phyloP scores from a whole-genome alignment of 1,140 invertebrate genomes.

The Dendroctonus valens region DNA sequence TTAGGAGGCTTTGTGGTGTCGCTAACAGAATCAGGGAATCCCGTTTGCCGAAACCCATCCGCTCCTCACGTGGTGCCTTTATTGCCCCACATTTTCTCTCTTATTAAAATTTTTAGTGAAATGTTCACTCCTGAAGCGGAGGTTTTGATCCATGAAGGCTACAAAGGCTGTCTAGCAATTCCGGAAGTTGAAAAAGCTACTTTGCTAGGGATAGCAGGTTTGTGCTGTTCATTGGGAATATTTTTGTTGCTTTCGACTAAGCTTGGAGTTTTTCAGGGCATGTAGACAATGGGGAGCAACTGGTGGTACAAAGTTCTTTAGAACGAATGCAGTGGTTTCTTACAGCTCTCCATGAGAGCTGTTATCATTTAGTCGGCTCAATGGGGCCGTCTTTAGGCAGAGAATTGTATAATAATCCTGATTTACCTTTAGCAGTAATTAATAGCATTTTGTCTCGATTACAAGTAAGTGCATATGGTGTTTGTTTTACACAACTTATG shows the following conservation, averaged over 20 bases:
- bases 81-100: conserved; percentile 71
- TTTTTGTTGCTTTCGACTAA: neutral
- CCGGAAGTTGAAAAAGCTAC: conserved; percentile 68
- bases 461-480: conserved; percentile 53
- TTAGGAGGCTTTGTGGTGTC: conserved; percentile 73
- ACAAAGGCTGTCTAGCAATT: conserved; percentile 66
- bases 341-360: conserved; percentile 65
- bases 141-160: conserved; percentile 63
- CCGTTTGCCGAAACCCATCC: conserved; percentile 75
- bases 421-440: conserved; percentile 60
- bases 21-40: conserved; percentile 71
- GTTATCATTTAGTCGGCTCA: conserved; percentile 76
- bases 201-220: conserved; percentile 59
- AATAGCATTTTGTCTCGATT: conserved; percentile 69
- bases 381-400: conserved; percentile 75
- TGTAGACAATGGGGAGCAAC: conserved; percentile 51
- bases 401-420: conserved; percentile 75
- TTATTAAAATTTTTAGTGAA: conserved; percentile 76
- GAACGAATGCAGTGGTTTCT: conserved; percentile 83
- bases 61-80: conserved; percentile 76
- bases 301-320: conserved; percentile 57
- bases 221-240: neutral
- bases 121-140: conserved; percentile 71
- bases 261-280: conserved; percentile 33
- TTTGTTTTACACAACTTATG: neutral